A percentile compares a stretch with the other conserved stretches of the same genome.
phyloP scores from a whole-genome alignment of 2,888 invertebrate species.

The Sepiola atlantica region DNA sequence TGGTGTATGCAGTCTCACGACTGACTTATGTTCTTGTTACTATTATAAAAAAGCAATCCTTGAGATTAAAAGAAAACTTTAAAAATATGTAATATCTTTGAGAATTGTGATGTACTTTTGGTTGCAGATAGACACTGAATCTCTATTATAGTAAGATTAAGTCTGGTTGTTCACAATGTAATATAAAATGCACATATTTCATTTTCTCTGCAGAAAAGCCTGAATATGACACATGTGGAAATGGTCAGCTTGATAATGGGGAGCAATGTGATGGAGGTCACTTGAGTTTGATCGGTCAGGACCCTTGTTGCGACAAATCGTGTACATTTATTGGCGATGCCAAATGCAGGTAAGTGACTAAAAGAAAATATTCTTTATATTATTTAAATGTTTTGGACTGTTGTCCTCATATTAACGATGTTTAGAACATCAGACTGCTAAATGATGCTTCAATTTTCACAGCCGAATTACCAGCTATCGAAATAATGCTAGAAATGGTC shows the following conservation, averaged over 20 bases:
- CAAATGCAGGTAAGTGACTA: constrained; percentile 84
- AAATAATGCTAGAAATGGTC: no score
- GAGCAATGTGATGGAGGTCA: constrained; percentile 97
- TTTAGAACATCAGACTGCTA: background rate
- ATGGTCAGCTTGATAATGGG: constrained; percentile 86
- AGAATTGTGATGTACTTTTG: no score
- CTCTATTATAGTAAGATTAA: no score
- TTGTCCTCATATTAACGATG: background rate
- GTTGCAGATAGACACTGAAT: no score
- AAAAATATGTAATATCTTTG: no score
- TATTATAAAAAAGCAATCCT: no score
- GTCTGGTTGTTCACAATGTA: background rate
- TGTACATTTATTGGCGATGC: constrained; percentile 92
- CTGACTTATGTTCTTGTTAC: no score
- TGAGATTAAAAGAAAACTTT: no score
- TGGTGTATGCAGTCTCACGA: no score
- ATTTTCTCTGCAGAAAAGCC: background rate
- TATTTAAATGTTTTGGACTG: background rate
- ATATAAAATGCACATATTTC: background rate
- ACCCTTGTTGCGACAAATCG: constrained; percentile 93
- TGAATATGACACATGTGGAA: constrained; percentile 83
- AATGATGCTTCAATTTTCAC: background rate
- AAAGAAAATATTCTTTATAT: background rate
- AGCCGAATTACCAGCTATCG: background rate
- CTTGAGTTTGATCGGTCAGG: constrained; percentile 80